Evolutionary conservation across 1,140 invertebrate genomes (phyloP), one percentile per base, ranked within the genome.

Genomic region (Drosophila pallidifrons): DNA sequence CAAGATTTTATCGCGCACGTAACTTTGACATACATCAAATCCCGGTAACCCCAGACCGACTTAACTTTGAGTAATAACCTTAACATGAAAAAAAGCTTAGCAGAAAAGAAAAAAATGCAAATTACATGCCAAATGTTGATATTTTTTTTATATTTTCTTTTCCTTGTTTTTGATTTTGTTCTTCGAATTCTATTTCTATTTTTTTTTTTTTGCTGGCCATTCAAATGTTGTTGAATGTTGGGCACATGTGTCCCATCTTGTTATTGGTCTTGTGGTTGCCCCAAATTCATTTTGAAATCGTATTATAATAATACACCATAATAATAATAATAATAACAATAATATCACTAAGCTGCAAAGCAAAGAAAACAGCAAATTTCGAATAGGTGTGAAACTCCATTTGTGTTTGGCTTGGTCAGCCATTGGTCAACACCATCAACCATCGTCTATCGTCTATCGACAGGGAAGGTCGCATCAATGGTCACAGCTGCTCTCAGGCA

Each of bases 21-120:
- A 88, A 81, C 85, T 85, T 78, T 85, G 81, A 88, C 85, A 88
- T 88, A 81, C 85, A 88, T 88, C 85, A 88, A 80, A 80, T 51
- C 70, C 59, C 72, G 43, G 58, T 57, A 65, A 75, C 35, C 73
- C 73, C 55, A 6, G 10, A 74, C 38, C 65, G 80, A 88, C 77
- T 83, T 88, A 82, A 54, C 79, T 79, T 70, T 79, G 54, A 60
- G 60, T 49, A 66, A 68, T 65, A 76, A 46, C 65, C 49, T 41
- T 11, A 47, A 16, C 15, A 43, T n/a, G 46, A 35, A 20, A 20
- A 20, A 25, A 25, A 25, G 20, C 20, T 25, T 25, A 25, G 16
- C 47, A 30, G 20, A 55, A 52, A 15, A 51, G 57, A 59, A 8
- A 63, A 68, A 64, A 89, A 88, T 88, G 81, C 85, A 88, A 88